These are phyloP conservation scores for Macropodus opercularis DNA, from an alignment of 2,797 vertebrate species.

Conservation along the genomic window DNA sequence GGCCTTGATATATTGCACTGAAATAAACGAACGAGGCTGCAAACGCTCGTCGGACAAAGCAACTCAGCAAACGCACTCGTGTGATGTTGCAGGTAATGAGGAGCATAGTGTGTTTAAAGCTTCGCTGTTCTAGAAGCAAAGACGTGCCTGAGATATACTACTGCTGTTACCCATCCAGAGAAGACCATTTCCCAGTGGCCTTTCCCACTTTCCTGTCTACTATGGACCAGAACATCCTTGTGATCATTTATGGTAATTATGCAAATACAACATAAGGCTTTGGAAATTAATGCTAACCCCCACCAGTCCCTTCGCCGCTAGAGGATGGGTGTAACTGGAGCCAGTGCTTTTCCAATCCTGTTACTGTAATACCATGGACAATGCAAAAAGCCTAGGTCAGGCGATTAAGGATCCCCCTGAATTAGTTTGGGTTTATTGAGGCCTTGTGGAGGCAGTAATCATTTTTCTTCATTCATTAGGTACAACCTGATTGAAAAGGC, in stretches of 20 bases:
- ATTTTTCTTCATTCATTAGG: constrained; percentile 53
- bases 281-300: constrained; percentile 75
- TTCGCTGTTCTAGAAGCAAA: background rate
- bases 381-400: constrained; percentile 61
- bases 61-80: background rate
- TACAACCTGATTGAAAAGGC: constrained; percentile 60
- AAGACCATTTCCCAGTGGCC: constrained; percentile 31
- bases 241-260: constrained; percentile 79
- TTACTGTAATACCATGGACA: constrained; percentile 69
- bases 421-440: constrained; percentile 63
- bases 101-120: background rate
- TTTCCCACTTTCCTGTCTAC: constrained; percentile 33
- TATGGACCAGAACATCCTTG: constrained; percentile 54
- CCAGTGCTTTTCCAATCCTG: constrained; percentile 66
- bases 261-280: constrained; percentile 74
- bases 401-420: constrained; percentile 62
- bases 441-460: constrained; percentile 46
- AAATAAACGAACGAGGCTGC: constrained; percentile 1
- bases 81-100: background rate
- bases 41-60: background rate
- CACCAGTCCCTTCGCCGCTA: constrained; percentile 48
- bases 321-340: constrained; percentile 58
- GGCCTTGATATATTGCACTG: background rate
- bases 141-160: background rate
- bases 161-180: constrained; percentile 33